A percentile compares a stretch with the other conserved stretches of the same genome.
phyloP scores from a whole-genome alignment of 1,140 invertebrate species.

The Hestina assimilis region DNA sequence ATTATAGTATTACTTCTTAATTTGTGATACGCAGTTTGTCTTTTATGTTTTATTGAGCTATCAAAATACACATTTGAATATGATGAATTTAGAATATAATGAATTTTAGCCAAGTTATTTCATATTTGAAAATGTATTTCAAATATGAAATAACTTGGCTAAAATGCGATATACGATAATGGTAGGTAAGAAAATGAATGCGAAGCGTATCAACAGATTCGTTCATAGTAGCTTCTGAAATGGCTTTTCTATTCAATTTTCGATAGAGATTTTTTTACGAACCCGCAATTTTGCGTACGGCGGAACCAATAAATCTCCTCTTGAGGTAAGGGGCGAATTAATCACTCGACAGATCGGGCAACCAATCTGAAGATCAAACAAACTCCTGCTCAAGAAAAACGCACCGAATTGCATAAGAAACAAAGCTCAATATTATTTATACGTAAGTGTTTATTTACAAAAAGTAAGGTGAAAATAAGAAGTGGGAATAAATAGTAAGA shows the following conservation, averaged over 20 bases:
- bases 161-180: slow-evolving; percentile 61
- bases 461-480: slow-evolving; percentile 72
- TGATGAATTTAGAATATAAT: too few species aligned
- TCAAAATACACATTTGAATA: too few species aligned
- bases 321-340: slow-evolving; percentile 75
- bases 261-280: slow-evolving; percentile 77
- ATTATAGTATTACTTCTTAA: too few species aligned
- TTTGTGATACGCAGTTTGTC: too few species aligned
- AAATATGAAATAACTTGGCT: too few species aligned
- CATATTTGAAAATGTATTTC: too few species aligned
- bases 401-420: not conserved
- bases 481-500: slow-evolving; percentile 72
- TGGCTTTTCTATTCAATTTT: slow-evolving; percentile 79
- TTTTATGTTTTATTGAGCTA: too few species aligned
- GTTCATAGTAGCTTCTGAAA: slow-evolving; percentile 58
- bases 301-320: slow-evolving; percentile 76
- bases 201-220: slow-evolving; percentile 63
- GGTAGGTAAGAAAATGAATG: slow-evolving; percentile 50
- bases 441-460: slow-evolving; percentile 54
- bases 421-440: not conserved
- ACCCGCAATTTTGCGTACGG: slow-evolving; percentile 77
- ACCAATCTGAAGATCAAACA: slow-evolving; percentile 51
- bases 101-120: too few species aligned
- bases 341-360: slow-evolving; percentile 65
- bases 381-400: slow-evolving; percentile 26